Base-by-base conservation (phyloP, 2,113 vertebrate genomes). In the Lota lota region DNA sequence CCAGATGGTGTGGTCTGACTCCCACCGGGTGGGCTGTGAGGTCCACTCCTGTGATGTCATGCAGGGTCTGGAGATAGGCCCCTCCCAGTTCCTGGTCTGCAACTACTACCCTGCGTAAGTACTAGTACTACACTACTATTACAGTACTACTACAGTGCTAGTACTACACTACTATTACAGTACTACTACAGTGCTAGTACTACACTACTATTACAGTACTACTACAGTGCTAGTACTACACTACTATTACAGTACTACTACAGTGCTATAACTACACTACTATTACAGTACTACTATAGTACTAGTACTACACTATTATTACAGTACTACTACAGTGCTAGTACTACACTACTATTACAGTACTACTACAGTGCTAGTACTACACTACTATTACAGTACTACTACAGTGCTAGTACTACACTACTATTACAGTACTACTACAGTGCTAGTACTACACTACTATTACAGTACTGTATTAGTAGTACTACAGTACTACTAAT, bases 21-120 rank as follows among this genome's bases (percentile, higher is more conserved):
- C 86, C 18, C 88, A 89, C 81, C 73, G 78, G 66, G 70, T 88
- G 1, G 88, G 88, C 62, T 89, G 86, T 83, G 88, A 85, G 6
- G 60, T 80, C 20, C 85, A 89, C 11, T 58, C 75, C 61, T 90
- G 85, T 51, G 73, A 67, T 73, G 72, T 0, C 0, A 85, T 88
- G 81, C 74, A 82, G 21, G 84, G 80, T 0, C 69, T 90, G 59
- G 69, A 28, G 0, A 87, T 82, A 82, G 72, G 79, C 1, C 63
- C 57, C 17, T 67, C 67, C 33, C 10, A 47, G 12, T 86, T 79
- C 78, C 81, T 89, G 5, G 86, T 89, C 70, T 89, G 88, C 69
- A 89, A 89, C 83, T 89, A 89, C 77, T 89, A 53, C 54, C 88
- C 88, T 67, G 73, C 86, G 86, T 89, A 12, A 88, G 88, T 88